Conservation (phyloP, 2,888 invertebrate species). For the Hesperia comma region DNA sequence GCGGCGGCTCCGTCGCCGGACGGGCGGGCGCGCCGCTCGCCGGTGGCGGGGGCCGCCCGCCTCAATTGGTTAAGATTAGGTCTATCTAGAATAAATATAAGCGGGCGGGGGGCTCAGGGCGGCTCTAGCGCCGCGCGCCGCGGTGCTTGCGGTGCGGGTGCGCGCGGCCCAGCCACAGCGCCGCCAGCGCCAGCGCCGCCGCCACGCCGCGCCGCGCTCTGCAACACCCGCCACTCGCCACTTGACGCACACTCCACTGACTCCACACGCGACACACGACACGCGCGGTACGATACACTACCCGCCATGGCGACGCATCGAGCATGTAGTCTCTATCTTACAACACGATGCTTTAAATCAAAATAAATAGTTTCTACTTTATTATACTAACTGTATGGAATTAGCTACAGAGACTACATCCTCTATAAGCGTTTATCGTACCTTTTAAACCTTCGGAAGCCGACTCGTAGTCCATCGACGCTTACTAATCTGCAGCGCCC, state of each 20-base stretch:
- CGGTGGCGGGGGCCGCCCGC: conserved; percentile 61
- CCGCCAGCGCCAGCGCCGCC: conserved; percentile 68
- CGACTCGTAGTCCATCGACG: conserved; percentile 10
- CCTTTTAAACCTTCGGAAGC: conserved; percentile 13
- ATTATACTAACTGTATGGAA: too few relatives aligned
- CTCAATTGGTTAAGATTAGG: conserved; percentile 79
- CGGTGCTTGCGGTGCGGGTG: conserved; percentile 81
- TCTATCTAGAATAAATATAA: conserved; percentile 81
- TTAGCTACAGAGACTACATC: conserved; percentile 3
- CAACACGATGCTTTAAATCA: too few relatives aligned
- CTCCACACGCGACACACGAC: conserved; percentile 32
- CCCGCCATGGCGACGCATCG: background rate
- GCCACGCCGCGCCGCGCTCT: conserved; percentile 66
- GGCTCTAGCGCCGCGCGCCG: conserved; percentile 83
- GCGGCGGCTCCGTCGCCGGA: conserved; percentile 56
- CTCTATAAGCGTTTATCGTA: conserved; percentile 3
- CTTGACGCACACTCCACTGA: conserved; percentile 23
- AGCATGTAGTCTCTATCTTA: background rate
- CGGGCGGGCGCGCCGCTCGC: conserved; percentile 62
- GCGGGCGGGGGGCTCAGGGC: conserved; percentile 66
- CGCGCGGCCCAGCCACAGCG: conserved; percentile 69
- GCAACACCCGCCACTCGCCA: conserved; percentile 43
- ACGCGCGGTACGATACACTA: conserved; percentile 19
- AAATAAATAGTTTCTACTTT: too few relatives aligned
- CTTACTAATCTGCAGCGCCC: conserved; percentile 34